Base-by-base conservation (phyloP, 2,888 invertebrate genomes). In the Bombylius major region DNA sequence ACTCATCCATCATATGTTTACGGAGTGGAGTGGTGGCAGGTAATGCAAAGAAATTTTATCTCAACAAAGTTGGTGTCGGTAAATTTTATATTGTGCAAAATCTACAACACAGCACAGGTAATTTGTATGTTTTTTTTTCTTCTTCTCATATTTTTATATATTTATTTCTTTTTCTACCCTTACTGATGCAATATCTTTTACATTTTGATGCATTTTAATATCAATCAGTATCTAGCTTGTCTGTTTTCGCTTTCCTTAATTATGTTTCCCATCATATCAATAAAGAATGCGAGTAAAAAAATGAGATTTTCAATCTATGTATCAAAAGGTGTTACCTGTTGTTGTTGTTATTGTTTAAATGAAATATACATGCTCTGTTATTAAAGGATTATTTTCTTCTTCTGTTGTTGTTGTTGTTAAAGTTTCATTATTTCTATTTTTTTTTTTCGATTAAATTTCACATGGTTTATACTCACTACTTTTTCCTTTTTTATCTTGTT, bases 181-280 rank as follows among this genome's bases (percentile, higher is more conserved):
- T 23, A 23, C 23, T 23, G 23, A 23, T 23, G 23, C 23, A 23
- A 23, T 23, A 23, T 23, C 23, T 32, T 47, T 47, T 47, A 32
- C 31, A 32, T 47, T 14, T 47, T 47, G 13, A 11, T 47, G 31
- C 14, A 5, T 31, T 32, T 47, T 47, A 9, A 9, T 47, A 13
- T 47, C 47, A 14, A 9, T 14, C 14, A 14, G 9, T 23, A 47
- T 6, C 9, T 23, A 14, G 47, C 44, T 50, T 34, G 5, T 42
- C 31, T 48, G 33, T 42, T 48, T 44, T 47, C 45, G 36, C 45
- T 50, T 45, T 50, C 13, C 50, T 55, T 50, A 50, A 55, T 50
- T 55, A 50, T 55, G 55, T 55, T 55, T 50, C 45, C 49, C 54
- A 50, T 45, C 50, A 50, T 50, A 51, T 51, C 34, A 33, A 12